Conservation (phyloP, 2,888 invertebrate species). For the Halocaridina rubra region DNA sequence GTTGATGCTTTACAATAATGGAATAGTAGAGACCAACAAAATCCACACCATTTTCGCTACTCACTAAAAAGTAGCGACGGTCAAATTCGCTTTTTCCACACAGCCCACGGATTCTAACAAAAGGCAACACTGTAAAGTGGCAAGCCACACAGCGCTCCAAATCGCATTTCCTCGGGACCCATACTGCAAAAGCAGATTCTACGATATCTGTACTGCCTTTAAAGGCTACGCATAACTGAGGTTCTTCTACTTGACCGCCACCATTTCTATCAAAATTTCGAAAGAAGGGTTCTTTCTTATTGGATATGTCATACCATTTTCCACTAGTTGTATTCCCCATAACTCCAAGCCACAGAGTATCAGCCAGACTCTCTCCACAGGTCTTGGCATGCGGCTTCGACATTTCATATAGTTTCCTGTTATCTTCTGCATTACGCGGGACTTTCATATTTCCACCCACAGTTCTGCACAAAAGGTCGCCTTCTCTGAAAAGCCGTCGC, state of each 20-base stretch:
- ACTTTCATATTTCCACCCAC: constrained; percentile 15
- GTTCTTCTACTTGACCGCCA: constrained; percentile 16
- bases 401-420: constrained; percentile 3
- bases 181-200: background rate
- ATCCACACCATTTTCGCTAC: background rate
- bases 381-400: background rate
- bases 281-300: background rate
- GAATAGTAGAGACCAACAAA: constrained; percentile 38
- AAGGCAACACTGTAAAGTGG: constrained; percentile 17
- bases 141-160: constrained; percentile 33
- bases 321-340: background rate
- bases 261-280: constrained; percentile 19
- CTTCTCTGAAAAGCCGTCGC: constrained; percentile 19
- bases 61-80: constrained; percentile 19
- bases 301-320: constrained; percentile 2
- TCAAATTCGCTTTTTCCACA: constrained; percentile 35
- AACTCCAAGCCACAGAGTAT: constrained; percentile 37
- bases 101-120: constrained; percentile 29
- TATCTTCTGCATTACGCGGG: constrained; percentile 3
- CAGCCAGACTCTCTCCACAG: constrained; percentile 6
- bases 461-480: constrained; percentile 14
- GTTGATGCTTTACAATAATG: background rate
- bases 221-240: constrained; percentile 23
- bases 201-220: constrained; percentile 38
- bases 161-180: constrained; percentile 22